Base-by-base conservation (phyloP, 1,140 invertebrate species). In the Homalodisca vitripennis region DNA sequence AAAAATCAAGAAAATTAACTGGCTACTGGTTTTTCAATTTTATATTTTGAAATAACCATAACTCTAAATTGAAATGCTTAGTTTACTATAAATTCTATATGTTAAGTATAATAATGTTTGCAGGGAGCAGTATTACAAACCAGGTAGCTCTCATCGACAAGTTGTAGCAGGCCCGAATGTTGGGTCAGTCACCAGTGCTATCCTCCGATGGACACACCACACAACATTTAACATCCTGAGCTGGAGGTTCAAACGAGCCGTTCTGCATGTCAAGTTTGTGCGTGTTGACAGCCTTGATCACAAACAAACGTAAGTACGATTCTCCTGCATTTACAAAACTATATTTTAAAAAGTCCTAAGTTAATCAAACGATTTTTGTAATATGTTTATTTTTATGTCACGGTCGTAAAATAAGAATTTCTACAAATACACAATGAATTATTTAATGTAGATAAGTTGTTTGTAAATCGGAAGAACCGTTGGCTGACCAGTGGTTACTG, bases 191-290 rank as follows among this genome's bases (percentile, higher is more conserved):
- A 78, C 79, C 75, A 80, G 86, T 6, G 86, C 88, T 0, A 85
- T 89, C 70, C 83, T 94, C 0, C 84, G 88, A 72, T 94, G 91
- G 91, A 85, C 88, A 73, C 92, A 92, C 72, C 85, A 89, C 69
- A 88, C 87, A 0, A 92, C 86, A 65, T 85, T 93, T 69, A 94
- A 93, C 79, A 91, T 92, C 0, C 83, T 94, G 46, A 93, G 91
- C 0, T 94, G 92, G 92, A 82, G 92, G 67, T 78, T 93, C 10
- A 83, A 88, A 65, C 86, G 85, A 20, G 89, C 92, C 0, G 84
- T 85, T 65, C 85, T 90, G n/a, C 90, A 88, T 73, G 79, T 93
- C 30, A 85, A 88, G 31, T 87, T 86, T 55, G 77, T 93, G n/a
- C 84, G 84, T 22, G 79, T 92, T 32, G 88, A 89, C 67, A 67